phyloP scores from a whole-genome alignment of 2,113 vertebrate species.

The Salvelinus alpinus region DNA sequence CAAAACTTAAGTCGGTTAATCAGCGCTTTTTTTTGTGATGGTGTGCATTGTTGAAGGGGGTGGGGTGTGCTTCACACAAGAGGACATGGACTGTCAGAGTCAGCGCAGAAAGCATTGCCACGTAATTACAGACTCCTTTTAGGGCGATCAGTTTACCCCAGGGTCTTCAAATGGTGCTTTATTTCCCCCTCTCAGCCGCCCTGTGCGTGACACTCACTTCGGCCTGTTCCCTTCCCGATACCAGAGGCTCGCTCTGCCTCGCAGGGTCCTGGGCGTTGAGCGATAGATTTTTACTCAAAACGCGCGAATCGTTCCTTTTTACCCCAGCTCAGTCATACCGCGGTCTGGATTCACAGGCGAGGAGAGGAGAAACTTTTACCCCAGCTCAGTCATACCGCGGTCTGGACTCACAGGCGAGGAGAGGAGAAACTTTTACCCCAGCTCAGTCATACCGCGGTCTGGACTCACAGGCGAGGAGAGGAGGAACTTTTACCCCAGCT shows the following conservation, averaged over 20 bases:
- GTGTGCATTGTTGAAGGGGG: conserved; percentile 49
- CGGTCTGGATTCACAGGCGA: too few species aligned
- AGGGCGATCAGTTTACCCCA: conserved; percentile 70
- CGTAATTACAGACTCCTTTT: conserved; percentile 77
- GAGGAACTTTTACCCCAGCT: too few species aligned
- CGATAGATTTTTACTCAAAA: conserved; percentile 20
- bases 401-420: too few species aligned
- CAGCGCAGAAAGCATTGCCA: conserved; percentile 74
- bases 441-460: too few species aligned
- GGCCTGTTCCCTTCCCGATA: conserved; percentile 74
- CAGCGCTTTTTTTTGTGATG: conserved; percentile 42
- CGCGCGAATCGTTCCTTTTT: conserved; percentile 56
- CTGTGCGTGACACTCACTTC: conserved; percentile 46
- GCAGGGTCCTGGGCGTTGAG: too few species aligned
- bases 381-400: too few species aligned
- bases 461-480: too few species aligned
- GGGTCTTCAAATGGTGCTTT: conserved; percentile 71
- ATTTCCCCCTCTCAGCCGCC: conserved; percentile 66
- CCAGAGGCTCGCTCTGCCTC: conserved; percentile 45
- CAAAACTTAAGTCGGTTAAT: not conserved
- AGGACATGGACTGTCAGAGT: conserved; percentile 68
- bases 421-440: too few species aligned
- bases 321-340: too few species aligned
- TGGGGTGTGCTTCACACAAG: conserved; percentile 59
- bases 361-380: too few species aligned